These are phyloP conservation scores for Congeria kusceri DNA, from an alignment of 2,888 invertebrate genomes.

Conservation along the genomic window DNA sequence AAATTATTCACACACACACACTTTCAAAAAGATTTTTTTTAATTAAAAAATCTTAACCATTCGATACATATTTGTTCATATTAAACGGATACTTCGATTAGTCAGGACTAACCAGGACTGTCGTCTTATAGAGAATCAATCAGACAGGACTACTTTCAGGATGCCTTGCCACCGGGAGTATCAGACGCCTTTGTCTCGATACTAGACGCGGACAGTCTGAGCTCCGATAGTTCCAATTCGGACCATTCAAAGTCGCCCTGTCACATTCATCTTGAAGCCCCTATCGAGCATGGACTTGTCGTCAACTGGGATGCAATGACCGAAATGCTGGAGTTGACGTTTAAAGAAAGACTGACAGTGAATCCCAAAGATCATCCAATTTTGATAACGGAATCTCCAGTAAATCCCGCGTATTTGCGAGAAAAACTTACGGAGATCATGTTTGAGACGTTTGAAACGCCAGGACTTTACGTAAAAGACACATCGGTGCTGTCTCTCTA, in stretches of 20 bases:
- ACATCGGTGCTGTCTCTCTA: conserved; percentile 22
- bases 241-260: not conserved
- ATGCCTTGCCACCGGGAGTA: not conserved
- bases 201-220: not conserved
- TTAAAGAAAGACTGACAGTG: conserved; percentile 20
- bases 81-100: too few relatives aligned
- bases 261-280: conserved; percentile 13
- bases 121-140: too few relatives aligned
- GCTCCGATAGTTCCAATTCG: not conserved
- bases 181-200: not conserved
- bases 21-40: too few relatives aligned
- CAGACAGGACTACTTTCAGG: not conserved
- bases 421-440: conserved; percentile 39
- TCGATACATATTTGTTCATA: too few relatives aligned
- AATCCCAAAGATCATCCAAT: conserved; percentile 22
- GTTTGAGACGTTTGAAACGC: conserved; percentile 39
- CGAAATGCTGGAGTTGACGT: conserved; percentile 19
- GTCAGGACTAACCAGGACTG: too few relatives aligned
- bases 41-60: too few relatives aligned
- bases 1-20: too few relatives aligned
- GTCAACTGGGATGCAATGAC: conserved; percentile 32
- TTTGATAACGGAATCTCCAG: conserved; percentile 26
- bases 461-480: conserved; percentile 20
- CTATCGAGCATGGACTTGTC: conserved; percentile 35
- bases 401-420: conserved; percentile 25